Evolutionary conservation across 2,113 vertebrate species (phyloP).

Genomic region (Ailurus styani): DNA sequence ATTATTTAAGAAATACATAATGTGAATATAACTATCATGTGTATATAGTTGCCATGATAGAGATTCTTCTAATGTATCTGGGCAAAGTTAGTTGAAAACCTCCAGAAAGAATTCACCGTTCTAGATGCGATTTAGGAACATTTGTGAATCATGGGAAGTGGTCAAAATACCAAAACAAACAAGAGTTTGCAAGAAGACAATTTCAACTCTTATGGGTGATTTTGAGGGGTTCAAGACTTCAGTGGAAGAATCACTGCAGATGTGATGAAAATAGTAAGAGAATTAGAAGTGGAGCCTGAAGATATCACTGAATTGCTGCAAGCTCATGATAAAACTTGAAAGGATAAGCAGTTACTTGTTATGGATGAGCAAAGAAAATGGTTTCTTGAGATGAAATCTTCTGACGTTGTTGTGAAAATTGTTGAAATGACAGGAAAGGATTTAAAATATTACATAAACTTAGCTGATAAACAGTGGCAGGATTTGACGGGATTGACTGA

Average conservation of each 20-base stretch:
- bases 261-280: not conserved
- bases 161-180: not conserved
- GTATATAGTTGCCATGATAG: not conserved
- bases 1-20: not conserved
- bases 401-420: not conserved
- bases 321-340: not conserved
- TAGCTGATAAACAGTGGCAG: not conserved
- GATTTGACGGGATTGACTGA: not conserved
- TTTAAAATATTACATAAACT: not conserved
- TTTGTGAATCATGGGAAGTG: not conserved
- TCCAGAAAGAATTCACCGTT: not conserved
- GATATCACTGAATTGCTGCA: not conserved
- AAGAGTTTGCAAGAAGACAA: not conserved
- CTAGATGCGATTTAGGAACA: not conserved
- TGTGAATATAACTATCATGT: no score
- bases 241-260: not conserved
- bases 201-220: not conserved
- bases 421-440: not conserved
- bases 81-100: not conserved
- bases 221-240: not conserved
- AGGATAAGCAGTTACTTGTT: not conserved
- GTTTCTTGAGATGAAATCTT: not conserved
- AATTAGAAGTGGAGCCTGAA: not conserved
- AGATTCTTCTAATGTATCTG: not conserved
- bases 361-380: not conserved